Percentiles rank a stretch among this genome's conserved stretches.
Evolutionary conservation across 2,113 vertebrate species (phyloP).

Genomic region (Ictidomys tridecemlineatus): DNA sequence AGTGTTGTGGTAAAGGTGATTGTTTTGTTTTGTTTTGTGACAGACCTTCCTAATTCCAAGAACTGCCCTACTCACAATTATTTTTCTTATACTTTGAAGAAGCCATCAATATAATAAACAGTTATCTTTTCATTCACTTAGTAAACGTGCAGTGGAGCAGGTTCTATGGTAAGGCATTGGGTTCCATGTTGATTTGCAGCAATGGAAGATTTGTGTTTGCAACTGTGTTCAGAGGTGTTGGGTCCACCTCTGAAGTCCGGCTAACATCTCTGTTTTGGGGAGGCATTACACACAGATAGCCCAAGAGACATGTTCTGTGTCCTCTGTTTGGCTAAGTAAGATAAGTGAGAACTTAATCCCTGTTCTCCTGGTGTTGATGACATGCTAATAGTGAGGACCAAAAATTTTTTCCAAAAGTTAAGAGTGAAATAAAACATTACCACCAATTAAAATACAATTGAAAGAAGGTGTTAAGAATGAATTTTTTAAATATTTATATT

Average conservation of each 20-base stretch:
- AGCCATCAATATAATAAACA: not conserved
- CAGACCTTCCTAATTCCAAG: not conserved
- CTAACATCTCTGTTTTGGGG: not conserved
- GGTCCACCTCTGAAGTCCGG: not conserved
- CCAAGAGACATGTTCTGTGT: not conserved
- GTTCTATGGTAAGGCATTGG: not conserved
- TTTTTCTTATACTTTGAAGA: constrained; percentile 36
- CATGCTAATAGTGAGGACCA: not conserved
- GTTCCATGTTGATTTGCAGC: not conserved
- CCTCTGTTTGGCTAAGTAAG: not conserved
- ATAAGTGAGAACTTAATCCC: not conserved
- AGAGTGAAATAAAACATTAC: constrained; percentile 2
- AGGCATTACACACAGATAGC: not conserved
- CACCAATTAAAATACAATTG: not conserved
- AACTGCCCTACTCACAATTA: not conserved
- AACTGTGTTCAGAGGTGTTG: not conserved
- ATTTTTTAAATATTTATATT: not conserved
- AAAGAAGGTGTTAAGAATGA: not conserved
- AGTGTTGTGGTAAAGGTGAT: not conserved
- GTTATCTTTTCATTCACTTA: not conserved
- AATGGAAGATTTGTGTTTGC: not conserved
- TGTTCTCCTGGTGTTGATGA: not conserved
- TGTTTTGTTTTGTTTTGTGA: not conserved
- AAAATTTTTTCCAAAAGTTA: constrained; percentile 4
- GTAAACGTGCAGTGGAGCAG: too few relatives aligned